Conservation (phyloP, 2,797 vertebrate genomes). For the Aphelocoma californica region DNA sequence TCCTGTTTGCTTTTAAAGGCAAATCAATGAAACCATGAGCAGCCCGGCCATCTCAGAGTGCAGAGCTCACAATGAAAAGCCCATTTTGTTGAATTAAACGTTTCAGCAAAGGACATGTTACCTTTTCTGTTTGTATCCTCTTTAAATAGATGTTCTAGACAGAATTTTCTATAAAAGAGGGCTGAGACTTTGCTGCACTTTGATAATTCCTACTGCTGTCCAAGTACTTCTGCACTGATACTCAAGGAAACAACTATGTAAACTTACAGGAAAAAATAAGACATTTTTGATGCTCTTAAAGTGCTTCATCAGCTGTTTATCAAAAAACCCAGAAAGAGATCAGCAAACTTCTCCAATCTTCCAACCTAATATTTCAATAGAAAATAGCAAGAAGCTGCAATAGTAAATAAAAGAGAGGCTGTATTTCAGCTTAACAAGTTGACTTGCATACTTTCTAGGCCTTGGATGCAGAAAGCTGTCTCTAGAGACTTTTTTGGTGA, state of each 20-base stretch:
- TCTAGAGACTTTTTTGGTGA: background rate
- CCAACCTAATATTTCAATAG: background rate
- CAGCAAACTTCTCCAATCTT: background rate
- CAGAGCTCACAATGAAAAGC: background rate
- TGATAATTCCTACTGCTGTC: background rate
- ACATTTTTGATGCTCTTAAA: background rate
- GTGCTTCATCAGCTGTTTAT: background rate
- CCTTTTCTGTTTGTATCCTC: background rate
- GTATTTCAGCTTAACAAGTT: background rate
- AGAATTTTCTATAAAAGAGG: background rate
- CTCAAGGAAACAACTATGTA: background rate
- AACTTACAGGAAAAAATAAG: background rate
- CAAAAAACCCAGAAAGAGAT: background rate
- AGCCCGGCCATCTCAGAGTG: background rate
- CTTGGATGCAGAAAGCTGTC: background rate
- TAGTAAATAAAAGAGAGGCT: background rate
- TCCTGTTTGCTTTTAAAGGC: background rate
- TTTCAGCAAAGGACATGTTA: background rate
- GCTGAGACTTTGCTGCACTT: background rate
- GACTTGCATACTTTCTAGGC: background rate
- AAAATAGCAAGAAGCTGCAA: background rate
- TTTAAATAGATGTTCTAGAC: background rate
- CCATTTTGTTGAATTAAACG: background rate
- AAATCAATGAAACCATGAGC: background rate
- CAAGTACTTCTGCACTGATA: background rate